Evolutionary conservation across 2,888 invertebrate species (phyloP).

Genomic region (Antheraea yamamai): DNA sequence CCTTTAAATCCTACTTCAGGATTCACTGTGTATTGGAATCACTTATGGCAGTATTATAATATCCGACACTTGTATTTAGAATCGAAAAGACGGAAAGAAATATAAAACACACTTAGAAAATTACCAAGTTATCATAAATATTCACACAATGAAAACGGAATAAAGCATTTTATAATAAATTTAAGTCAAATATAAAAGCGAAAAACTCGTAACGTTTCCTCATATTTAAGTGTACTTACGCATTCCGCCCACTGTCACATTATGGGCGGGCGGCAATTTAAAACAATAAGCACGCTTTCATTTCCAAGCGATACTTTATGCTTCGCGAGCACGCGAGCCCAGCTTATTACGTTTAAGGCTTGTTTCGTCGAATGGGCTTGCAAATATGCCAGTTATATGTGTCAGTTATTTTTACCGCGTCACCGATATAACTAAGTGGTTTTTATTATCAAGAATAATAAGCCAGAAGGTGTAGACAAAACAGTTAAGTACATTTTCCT

Average conservation of each 20-base stretch:
- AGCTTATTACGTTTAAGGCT: slow-evolving; percentile 37
- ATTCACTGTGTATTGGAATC: no score
- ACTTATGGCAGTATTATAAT: background rate
- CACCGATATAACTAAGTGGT: background rate
- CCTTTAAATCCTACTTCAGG: no score
- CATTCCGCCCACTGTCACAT: slow-evolving; percentile 71
- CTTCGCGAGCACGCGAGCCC: slow-evolving; percentile 58
- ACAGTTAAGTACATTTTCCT: no score
- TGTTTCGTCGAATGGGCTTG: slow-evolving; percentile 44
- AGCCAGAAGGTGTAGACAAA: background rate
- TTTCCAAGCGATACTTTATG: slow-evolving; percentile 70
- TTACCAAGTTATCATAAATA: background rate
- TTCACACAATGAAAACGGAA: background rate
- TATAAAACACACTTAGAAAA: background rate
- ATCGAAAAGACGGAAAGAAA: background rate
- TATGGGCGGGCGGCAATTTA: slow-evolving; percentile 74
- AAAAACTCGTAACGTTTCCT: slow-evolving; percentile 25
- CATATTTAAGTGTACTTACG: slow-evolving; percentile 37
- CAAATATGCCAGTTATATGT: slow-evolving; percentile 46
- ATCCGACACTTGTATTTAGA: background rate
- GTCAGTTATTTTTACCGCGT: background rate
- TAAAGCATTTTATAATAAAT: slow-evolving; percentile 8
- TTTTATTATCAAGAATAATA: background rate
- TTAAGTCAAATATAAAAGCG: slow-evolving; percentile 8
- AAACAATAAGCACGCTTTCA: slow-evolving; percentile 77